Evolutionary conservation across 2,888 invertebrate species (phyloP), one percentile per base, ranked within the genome.

Genomic region (Hermaeophaga mercurialis): DNA sequence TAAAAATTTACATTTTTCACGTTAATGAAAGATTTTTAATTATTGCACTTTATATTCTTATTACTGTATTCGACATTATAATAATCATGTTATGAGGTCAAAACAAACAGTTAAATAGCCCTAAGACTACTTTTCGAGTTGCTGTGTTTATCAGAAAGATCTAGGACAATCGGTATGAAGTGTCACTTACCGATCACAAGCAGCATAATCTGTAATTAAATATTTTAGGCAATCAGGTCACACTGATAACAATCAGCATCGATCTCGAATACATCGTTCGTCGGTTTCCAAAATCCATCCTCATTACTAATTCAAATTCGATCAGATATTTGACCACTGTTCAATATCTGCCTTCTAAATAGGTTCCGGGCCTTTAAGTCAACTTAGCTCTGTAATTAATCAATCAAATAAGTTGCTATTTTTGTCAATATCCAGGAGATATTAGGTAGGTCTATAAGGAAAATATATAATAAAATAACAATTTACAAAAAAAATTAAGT

Each of bases 321-420:
- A 61, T 61, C 58, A 58, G 61, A 56, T 61, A 61, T 55, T 58
- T 41, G 43, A 53, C 39, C 45, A 57, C 48, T 50, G 58, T 58
- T 61, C 58, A 58, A 48, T 61, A 58, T 55, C 48, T 55, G 61
- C 47, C 43, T 43, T 33, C 56, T 15, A 24, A 56, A 56, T 52
- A 17, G 43, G 43, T 52, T 43, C 18, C 52, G 34, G 43, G 22
- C 44, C 22, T 52, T 52, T 43, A 34, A 34, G 43, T 54, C 34
- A 34, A 47, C 47, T 55, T 36, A 69, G 67, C 71, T 73, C 74
- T 71, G 71, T 73, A 73, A 75, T 75, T 75, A 75, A 75, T 75
- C 75, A n/a, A n/a, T n/a, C n/a, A n/a, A n/a, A n/a, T n/a, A n/a
- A n/a, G n/a, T n/a, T n/a, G n/a, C n/a, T n/a, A n/a, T n/a, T n/a